Evolutionary conservation across 2,888 invertebrate species (phyloP).

Genomic region (Drosophila aldrichi): DNA sequence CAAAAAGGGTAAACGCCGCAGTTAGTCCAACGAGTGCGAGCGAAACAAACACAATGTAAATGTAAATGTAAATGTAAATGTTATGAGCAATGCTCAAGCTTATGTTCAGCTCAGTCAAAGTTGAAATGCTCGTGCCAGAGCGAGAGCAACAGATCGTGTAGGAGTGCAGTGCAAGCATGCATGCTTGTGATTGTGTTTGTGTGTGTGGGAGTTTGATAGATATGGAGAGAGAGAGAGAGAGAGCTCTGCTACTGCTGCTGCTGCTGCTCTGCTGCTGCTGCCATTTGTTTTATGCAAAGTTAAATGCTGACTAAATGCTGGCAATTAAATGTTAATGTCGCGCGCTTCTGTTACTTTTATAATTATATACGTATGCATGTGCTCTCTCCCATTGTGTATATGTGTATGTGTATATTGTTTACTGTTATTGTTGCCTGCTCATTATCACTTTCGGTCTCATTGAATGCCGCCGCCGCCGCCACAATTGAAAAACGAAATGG

Average conservation of each 20-base stretch:
- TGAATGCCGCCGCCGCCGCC: conserved; percentile 45
- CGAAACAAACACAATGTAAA: conserved; percentile 5
- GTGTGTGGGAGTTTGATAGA: conserved; percentile 1
- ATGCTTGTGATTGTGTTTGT: not conserved
- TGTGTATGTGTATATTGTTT: conserved; percentile 9
- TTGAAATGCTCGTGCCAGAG: conserved; percentile 14
- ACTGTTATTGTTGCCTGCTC: conserved; percentile 46
- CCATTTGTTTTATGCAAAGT: conserved; percentile 77
- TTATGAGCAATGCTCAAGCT: conserved; percentile 20
- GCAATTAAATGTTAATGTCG: conserved; percentile 78
- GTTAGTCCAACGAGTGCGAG: conserved; percentile 13
- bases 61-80: conserved; percentile 4
- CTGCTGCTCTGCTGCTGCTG: conserved; percentile 22
- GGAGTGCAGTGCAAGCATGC: conserved; percentile 23
- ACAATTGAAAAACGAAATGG: conserved; percentile 69
- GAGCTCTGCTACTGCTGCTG: conserved; percentile 1
- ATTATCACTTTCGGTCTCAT: conserved; percentile 73
- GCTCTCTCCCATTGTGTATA: not conserved
- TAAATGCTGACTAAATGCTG: conserved; percentile 77
- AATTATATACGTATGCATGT: conserved; percentile 24
- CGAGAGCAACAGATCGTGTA: conserved; percentile 27
- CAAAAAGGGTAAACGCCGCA: conserved; percentile 26
- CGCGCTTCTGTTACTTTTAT: conserved; percentile 45
- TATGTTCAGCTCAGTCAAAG: conserved; percentile 31
- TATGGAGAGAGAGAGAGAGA: not conserved